Evolutionary conservation across 2,113 vertebrate genomes (phyloP), one percentile per base, ranked within the genome.

Genomic region (Oncorhynchus keta): DNA sequence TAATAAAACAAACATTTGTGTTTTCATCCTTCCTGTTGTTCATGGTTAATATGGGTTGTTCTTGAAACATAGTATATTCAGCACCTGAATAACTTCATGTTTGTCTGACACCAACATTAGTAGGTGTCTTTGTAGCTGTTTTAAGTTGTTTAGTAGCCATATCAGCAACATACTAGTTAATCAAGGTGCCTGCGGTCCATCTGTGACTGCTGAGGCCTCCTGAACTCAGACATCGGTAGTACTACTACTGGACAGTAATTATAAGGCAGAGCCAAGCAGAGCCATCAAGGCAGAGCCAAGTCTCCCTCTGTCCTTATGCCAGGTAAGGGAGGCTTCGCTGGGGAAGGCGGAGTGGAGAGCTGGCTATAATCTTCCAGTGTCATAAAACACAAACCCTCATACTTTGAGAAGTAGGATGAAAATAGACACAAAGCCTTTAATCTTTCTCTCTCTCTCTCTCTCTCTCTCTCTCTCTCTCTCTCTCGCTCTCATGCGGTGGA

Each of bases 351-450:
- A 71, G 71, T 70, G 75, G 73, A 64, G 73, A 70, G 84, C 80
- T 81, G 75, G 68, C 76, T 77, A 35, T 76, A 69, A 79, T 84
- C 75, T 76, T 62, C 73, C 79, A 64, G 76, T 80, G 83, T 84
- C 86, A 85, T 85, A 88, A 86, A 84, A 89, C 4, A 62, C 82
- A 86, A 81, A 81, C 81, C 87, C 79, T 83, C 65, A 83, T 73
- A 85, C 83, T 88, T 80, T 77, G 81, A 66, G 74, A 82, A 86
- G 84, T 72, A 35, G 79, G 86, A 90, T 88, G 85, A 86, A 86
- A 88, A 91, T 72, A 79, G 85, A 86, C 85, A 80, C 85, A 80
- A 83, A 82, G 76, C 76, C 88, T 90, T 88, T 90, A 86, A 87
- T 92, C 88, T 88, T 9, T 28, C 67, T 48, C 22, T 55, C 7